Base-by-base conservation (phyloP, 2,113 vertebrate genomes). In the Morone chrysops region DNA sequence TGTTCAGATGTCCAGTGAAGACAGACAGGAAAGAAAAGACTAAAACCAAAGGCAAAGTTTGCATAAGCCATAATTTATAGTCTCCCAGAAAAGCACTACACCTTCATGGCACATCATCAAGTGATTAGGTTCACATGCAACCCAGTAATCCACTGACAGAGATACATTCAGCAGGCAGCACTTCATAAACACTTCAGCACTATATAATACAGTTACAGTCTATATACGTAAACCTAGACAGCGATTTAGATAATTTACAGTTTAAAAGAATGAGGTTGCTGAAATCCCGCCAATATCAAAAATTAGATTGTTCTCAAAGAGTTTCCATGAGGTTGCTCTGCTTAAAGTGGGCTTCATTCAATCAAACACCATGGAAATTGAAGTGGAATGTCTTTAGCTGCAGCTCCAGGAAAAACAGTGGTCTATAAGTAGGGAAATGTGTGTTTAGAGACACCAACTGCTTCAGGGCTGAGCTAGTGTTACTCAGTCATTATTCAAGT, bases 131-230 rank as follows among this genome's bases (percentile, higher is more conserved):
- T 75, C 63, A 83, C 82, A 87, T 53, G n/a, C 66, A 83, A 88
- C 85, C 85, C 83, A 82, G 86, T 85, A 87, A 89, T 92, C 85
- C 80, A 59, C 71, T 20, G 77, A 61, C 67, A 89, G 62, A 80
- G 50, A 76, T 74, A 61, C 74, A 82, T 78, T 48, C 48, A 78
- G 40, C 41, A 63, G 77, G 61, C 66, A 22, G 38, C 3, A 3
- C 69, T 75, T 67, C 54, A 40, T 80, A 87, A 88, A 92, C 85
- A 87, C 57, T 9, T 4, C 17, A 43, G 36, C 63, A 2, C 70
- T 68, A 22, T 82, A 81, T 66, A 75, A 76, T 51, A 70, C 47
- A 78, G 18, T n/a, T 71, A 68, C 38, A 70, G 80, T 43, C 68
- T 59, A 51, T 65, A 77, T 56, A 84, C 78, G 66, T 53, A 77